phyloP scores from a whole-genome alignment of 2,113 vertebrate genomes.

The Halcyon malimbica region DNA sequence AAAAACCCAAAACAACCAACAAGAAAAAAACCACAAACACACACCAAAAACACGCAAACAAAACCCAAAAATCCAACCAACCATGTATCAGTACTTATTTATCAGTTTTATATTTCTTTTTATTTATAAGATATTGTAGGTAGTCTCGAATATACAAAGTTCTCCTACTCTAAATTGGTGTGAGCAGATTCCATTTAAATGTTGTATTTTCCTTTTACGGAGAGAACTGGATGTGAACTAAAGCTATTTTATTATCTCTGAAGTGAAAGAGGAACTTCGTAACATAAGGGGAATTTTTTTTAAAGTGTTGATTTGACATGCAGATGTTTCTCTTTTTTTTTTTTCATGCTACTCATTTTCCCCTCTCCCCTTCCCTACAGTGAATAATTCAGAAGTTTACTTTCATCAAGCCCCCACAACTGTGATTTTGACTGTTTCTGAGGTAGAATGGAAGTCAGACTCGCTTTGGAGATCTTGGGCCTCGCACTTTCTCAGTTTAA shows the following conservation, averaged over 20 bases:
- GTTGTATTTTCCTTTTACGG: neutral
- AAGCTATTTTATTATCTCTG: neutral
- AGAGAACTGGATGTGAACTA: neutral
- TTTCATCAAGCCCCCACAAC: neutral
- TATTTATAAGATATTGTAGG: neutral
- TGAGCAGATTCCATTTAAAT: neutral
- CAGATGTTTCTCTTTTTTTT: neutral
- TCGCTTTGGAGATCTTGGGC: neutral
- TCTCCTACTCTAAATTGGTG: neutral
- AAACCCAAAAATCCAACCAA: too few species aligned
- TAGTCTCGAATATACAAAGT: neutral
- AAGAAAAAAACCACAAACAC: neutral
- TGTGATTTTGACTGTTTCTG: neutral
- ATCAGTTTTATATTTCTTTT: neutral
- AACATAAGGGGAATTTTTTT: neutral
- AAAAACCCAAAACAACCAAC: too few species aligned
- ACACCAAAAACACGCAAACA: too few species aligned
- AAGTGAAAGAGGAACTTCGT: conserved; percentile 53
- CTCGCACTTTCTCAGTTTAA: neutral
- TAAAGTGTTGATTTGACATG: neutral
- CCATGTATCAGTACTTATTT: neutral
- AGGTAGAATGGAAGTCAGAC: neutral
- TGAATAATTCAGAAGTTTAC: neutral
- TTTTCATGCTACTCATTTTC: neutral
- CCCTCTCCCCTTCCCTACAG: neutral